These are phyloP conservation scores for Pachyrhynchus sulphureomaculatus DNA, from an alignment of 1,140 invertebrate genomes.

Conservation along the genomic window DNA sequence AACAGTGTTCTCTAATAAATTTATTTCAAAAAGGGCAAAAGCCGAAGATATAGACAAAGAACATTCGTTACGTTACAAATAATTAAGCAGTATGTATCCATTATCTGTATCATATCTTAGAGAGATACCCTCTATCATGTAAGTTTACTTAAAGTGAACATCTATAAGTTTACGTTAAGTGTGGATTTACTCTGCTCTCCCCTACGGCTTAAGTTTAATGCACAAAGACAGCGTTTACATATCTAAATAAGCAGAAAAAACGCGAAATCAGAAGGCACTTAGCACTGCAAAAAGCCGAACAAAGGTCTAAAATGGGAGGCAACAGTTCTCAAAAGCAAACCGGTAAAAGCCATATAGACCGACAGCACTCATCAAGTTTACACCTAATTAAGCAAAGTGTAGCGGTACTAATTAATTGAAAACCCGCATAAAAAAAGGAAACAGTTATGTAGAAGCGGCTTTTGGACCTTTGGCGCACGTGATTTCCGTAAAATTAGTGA, in stretches of 20 bases:
- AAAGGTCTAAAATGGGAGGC: constrained; percentile 1
- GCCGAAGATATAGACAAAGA: no score
- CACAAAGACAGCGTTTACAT: constrained; percentile 3
- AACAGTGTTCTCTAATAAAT: no score
- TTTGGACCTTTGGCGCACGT: not conserved
- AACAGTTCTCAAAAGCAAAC: constrained; percentile 20
- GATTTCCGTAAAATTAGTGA: not conserved
- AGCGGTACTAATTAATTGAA: constrained; percentile 33
- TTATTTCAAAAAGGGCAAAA: no score
- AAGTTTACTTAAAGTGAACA: no score
- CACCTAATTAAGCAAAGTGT: constrained; percentile 32
- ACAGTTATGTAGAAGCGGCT: constrained; percentile 13
- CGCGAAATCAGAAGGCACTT: constrained; percentile 4
- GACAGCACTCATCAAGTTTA: constrained; percentile 28
- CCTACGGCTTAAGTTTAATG: no score
- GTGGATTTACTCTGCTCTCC: no score
- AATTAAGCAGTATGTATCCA: no score
- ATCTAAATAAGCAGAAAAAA: constrained; percentile 6
- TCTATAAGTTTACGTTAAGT: no score
- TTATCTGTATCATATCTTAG: no score
- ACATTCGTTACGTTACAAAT: no score
- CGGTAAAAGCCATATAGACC: constrained; percentile 29
- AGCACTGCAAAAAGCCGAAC: constrained; percentile 16
- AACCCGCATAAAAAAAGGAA: constrained; percentile 21
- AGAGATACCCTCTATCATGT: no score